phyloP scores from a whole-genome alignment of 2,113 vertebrate genomes.

The Pyrgilauda ruficollis region DNA sequence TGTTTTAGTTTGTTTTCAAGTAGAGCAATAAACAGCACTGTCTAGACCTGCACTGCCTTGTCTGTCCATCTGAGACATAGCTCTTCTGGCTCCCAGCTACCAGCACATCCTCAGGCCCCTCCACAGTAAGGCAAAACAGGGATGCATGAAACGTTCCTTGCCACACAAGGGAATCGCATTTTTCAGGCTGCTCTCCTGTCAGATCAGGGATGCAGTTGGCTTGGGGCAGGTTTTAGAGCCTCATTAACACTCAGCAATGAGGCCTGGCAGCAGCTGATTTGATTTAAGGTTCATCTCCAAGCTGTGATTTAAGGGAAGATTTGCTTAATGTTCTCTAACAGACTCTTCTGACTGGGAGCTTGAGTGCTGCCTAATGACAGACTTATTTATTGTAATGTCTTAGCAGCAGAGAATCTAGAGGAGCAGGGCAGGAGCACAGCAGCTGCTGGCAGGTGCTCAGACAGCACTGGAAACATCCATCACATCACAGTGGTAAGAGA shows the following conservation, averaged over 20 bases:
- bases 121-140: neutral
- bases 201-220: slow-evolving; percentile 39
- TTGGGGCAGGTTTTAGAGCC: slow-evolving; percentile 64
- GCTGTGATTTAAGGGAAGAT: slow-evolving; percentile 67
- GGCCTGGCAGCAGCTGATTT: slow-evolving; percentile 66
- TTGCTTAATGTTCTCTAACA: slow-evolving; percentile 71
- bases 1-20: neutral
- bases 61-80: neutral
- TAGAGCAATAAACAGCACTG: slow-evolving; percentile 6
- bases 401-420: neutral
- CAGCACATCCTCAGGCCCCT: slow-evolving; percentile 14
- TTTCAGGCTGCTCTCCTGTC: slow-evolving; percentile 50
- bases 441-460: slow-evolving; percentile 18
- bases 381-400: slow-evolving; percentile 60
- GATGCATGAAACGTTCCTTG: slow-evolving; percentile 8
- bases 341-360: slow-evolving; percentile 65
- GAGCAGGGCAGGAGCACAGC: neutral
- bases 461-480: slow-evolving; percentile 3
- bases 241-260: slow-evolving; percentile 67
- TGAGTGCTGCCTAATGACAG: slow-evolving; percentile 67
- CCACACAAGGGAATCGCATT: slow-evolving; percentile 58
- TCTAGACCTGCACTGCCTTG: neutral
- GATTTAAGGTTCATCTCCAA: slow-evolving; percentile 73
- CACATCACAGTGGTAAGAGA: neutral
- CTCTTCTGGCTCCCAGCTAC: neutral